Evolutionary conservation across 2,797 vertebrate species (phyloP).

Genomic region (Malacoctenus gilli): DNA sequence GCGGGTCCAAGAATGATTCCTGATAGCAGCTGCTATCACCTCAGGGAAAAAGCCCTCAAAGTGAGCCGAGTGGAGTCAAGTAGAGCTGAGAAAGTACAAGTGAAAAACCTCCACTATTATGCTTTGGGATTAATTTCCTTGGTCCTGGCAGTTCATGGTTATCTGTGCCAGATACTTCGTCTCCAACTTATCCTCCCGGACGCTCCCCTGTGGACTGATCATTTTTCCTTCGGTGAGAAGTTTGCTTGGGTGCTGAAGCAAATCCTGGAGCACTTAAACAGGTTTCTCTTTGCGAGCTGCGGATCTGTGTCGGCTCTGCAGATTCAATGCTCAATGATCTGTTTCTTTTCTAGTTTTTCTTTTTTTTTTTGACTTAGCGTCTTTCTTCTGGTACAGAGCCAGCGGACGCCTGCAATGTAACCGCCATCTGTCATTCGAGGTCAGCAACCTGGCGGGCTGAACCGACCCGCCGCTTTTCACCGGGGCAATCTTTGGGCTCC

Average conservation of each 20-base stretch:
- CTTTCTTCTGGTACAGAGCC: too few species aligned
- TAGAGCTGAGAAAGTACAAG: too few species aligned
- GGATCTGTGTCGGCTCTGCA: slow-evolving; percentile 7
- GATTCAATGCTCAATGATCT: not conserved
- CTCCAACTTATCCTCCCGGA: not conserved
- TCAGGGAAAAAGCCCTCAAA: too few species aligned
- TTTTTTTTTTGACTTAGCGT: too few species aligned
- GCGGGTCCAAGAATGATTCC: too few species aligned
- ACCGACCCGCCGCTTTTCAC: not conserved
- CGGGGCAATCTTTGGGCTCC: not conserved
- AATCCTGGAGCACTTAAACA: slow-evolving; percentile 5
- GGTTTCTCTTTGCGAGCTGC: slow-evolving; percentile 1
- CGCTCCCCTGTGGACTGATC: slow-evolving; percentile 2
- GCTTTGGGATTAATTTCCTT: not conserved
- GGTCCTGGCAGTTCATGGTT: slow-evolving; percentile 4
- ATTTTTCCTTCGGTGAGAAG: slow-evolving; percentile 1
- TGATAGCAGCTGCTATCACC: too few species aligned
- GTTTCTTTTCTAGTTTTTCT: slow-evolving; percentile 4
- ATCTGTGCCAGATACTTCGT: not conserved
- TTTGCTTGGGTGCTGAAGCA: not conserved
- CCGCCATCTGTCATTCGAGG: not conserved
- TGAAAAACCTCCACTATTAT: not conserved
- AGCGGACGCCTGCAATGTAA: not conserved
- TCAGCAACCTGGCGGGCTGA: not conserved
- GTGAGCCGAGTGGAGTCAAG: too few species aligned